Conservation (phyloP, 2,888 invertebrate species). For the Hirtodrosophila confusa region DNA sequence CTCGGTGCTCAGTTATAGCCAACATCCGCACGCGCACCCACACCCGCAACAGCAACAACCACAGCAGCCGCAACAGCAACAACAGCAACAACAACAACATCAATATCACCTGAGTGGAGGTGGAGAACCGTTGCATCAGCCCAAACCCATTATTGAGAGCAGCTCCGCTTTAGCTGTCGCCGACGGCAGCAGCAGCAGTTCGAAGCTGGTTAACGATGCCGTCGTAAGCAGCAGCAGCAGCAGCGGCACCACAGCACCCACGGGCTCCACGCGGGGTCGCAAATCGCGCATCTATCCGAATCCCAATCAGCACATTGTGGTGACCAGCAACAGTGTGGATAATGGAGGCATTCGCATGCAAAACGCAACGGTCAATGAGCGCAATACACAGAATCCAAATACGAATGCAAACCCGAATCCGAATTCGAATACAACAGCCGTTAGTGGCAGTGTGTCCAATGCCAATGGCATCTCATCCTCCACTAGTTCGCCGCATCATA, state of each 20-base stretch:
- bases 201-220: constrained; percentile 56
- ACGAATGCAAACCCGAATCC: constrained; percentile 27
- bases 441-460: constrained; percentile 47
- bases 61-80: constrained; percentile 64
- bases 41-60: constrained; percentile 85
- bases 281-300: constrained; percentile 81
- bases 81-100: constrained; percentile 81
- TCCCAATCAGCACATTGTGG: constrained; percentile 81
- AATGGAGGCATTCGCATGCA: constrained; percentile 79
- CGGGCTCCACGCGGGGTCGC: constrained; percentile 75
- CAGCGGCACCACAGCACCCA: constrained; percentile 51
- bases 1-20: constrained; percentile 83
- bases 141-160: constrained; percentile 58
- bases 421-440: constrained; percentile 23
- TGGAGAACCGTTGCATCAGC: constrained; percentile 81
- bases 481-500: constrained; percentile 82
- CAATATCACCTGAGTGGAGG: constrained; percentile 84
- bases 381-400: constrained; percentile 52
- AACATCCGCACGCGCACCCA: constrained; percentile 73
- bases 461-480: constrained; percentile 78
- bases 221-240: constrained; percentile 67
- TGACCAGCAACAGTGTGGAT: constrained; percentile 81
- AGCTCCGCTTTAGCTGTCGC: constrained; percentile 33
- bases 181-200: constrained; percentile 42
- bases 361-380: constrained; percentile 67